Evolutionary conservation across 2,888 invertebrate species (phyloP), one percentile per base, ranked within the genome.

Genomic region (Hesperia comma): DNA sequence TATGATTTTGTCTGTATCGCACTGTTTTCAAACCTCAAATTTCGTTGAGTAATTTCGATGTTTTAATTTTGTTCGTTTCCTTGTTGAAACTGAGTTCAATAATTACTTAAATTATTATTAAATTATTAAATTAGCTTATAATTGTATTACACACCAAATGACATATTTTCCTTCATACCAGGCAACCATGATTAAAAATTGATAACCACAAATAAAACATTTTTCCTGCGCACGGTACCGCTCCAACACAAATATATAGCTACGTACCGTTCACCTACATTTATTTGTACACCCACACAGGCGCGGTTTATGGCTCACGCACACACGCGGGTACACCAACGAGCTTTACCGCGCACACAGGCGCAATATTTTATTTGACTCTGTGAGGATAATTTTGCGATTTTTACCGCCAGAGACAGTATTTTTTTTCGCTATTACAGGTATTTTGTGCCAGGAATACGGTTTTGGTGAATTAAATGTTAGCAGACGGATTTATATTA

Each of bases 211-310:
- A 56, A 37, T 33, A 14, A 12, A 40, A 56, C 21, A 37, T 19
- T 62, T n/a, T 51, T n/a, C 40, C 8, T 74, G 74, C 75, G 41
- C 67, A 72, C 73, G 61, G 76, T 80, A 77, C 79, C 73, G 66
- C 51, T 51, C 49, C 75, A 70, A 73, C 80, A 79, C 78, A 77
- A 82, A 86, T 87, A 86, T 86, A 90, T 64, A 64, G 64, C 64
- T 58, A 91, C 86, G 80, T 83, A 85, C 84, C 79, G 82, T 82
- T 90, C 88, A 90, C 91, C 90, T 90, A 91, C 90, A 91, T 92
- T 90, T 90, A 90, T 90, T 88, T 90, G 85, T 84, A 76, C 83
- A 85, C 90, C 69, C 90, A 90, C 90, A 91, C 91, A 82, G 68
- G 7, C 78, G 63, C 80, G 78, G 72, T 88, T 89, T 87, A 90